Evolutionary conservation across 2,888 invertebrate species (phyloP).

Genomic region (Scaeva pyrastri): DNA sequence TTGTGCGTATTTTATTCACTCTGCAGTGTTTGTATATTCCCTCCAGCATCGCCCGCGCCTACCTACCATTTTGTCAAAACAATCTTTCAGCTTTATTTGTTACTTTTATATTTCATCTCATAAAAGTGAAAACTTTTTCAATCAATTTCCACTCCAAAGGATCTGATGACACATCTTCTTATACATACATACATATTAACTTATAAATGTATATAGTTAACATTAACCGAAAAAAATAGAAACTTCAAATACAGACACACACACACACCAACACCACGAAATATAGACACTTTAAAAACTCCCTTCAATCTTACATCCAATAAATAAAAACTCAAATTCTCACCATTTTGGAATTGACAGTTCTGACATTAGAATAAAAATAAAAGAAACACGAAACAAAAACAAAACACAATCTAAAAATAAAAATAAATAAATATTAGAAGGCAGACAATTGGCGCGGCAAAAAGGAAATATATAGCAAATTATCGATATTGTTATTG

Average conservation of each 20-base stretch:
- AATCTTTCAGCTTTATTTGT: constrained; percentile 9
- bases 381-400: neutral
- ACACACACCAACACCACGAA: constrained; percentile 20
- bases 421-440: constrained; percentile 37
- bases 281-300: constrained; percentile 32
- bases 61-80: neutral
- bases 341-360: constrained; percentile 47
- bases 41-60: too few relatives aligned
- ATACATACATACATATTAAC: neutral
- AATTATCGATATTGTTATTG: constrained; percentile 74
- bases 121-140: constrained; percentile 71
- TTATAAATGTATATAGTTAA: constrained; percentile 1
- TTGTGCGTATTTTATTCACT: neutral
- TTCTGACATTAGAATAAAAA: neutral
- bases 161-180: constrained; percentile 63
- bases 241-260: neutral
- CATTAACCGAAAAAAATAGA: constrained; percentile 43
- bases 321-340: constrained; percentile 60
- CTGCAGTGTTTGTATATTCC: neutral
- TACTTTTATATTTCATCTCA: constrained; percentile 41
- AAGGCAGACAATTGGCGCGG: constrained; percentile 71
- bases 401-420: constrained; percentile 19
- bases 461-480: constrained; percentile 56
- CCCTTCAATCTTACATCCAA: constrained; percentile 23
- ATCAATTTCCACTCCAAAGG: constrained; percentile 65